Evolutionary conservation across 2,113 vertebrate genomes (phyloP).

Genomic region (Nesospiza acunhae): DNA sequence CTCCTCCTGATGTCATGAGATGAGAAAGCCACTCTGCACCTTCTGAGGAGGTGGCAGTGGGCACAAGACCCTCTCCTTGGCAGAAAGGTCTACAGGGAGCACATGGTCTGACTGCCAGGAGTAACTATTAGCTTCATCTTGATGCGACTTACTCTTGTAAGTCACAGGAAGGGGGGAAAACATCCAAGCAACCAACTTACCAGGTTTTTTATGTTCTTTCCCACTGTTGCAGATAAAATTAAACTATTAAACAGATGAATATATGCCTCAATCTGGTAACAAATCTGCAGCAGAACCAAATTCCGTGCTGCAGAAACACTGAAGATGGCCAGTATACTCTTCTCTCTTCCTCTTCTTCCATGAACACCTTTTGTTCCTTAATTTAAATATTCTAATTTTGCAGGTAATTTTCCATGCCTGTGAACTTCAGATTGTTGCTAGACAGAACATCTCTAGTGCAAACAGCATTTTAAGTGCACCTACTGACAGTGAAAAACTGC

Average conservation of each 20-base stretch:
- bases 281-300: not conserved
- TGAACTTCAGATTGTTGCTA: not conserved
- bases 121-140: not conserved
- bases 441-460: not conserved
- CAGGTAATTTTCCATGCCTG: not conserved
- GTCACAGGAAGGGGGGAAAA: not conserved
- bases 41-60: not conserved
- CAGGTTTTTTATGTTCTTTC: not conserved
- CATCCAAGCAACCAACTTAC: not conserved
- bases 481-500: not conserved
- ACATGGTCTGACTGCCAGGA: not conserved
- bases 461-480: not conserved
- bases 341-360: not conserved
- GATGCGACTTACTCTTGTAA: not conserved
- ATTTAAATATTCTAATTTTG: not conserved
- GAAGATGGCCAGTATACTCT: not conserved
- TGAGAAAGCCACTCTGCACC: not conserved
- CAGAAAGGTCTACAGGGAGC: not conserved
- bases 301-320: not conserved
- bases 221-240: not conserved
- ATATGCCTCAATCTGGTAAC: not conserved
- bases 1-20: not conserved
- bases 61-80: not conserved
- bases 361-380: not conserved
- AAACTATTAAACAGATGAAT: not conserved